A percentile compares a stretch with the other conserved stretches of the same genome.
These are phyloP conservation scores for Phylloscopus collybita DNA, from an alignment of 2,797 vertebrate genomes.

Conservation along the genomic window DNA sequence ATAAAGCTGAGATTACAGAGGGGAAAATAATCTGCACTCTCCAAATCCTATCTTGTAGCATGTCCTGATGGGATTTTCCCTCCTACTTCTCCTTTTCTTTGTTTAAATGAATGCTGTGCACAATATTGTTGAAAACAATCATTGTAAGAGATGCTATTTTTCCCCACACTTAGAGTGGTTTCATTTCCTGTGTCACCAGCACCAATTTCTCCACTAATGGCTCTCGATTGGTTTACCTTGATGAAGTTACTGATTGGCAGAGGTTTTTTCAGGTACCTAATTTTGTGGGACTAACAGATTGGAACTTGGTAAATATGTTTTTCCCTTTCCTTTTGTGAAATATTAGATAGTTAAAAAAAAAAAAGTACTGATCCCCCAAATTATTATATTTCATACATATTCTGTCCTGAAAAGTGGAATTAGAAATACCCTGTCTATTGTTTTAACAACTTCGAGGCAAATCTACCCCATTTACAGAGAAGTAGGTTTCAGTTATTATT, in stretches of 20 bases:
- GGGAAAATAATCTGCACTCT: not conserved
- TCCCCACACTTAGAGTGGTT: fast-evolving
- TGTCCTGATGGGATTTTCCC: not conserved
- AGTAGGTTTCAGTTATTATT: not conserved
- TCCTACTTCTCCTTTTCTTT: not conserved
- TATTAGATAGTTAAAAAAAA: not conserved
- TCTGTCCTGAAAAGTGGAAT: not conserved
- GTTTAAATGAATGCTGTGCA: not conserved
- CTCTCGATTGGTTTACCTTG: not conserved
- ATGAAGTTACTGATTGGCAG: not conserved
- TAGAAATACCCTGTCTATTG: not conserved
- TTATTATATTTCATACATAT: not conserved
- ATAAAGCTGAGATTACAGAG: not conserved
- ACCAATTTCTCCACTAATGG: not conserved
- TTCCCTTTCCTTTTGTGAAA: not conserved
- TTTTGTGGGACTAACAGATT: not conserved
- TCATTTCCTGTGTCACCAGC: not conserved
- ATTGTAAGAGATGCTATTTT: not conserved
- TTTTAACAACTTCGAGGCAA: not conserved
- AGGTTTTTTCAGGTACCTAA: not conserved
- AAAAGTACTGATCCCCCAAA: not conserved
- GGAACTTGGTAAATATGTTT: not conserved
- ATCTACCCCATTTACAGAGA: not conserved
- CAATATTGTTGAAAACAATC: not conserved
- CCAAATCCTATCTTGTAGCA: not conserved